A percentile compares a stretch with the other conserved stretches of the same genome.
Evolutionary conservation across 2,113 vertebrate species (phyloP).

Genomic region (Suncus etruscus): DNA sequence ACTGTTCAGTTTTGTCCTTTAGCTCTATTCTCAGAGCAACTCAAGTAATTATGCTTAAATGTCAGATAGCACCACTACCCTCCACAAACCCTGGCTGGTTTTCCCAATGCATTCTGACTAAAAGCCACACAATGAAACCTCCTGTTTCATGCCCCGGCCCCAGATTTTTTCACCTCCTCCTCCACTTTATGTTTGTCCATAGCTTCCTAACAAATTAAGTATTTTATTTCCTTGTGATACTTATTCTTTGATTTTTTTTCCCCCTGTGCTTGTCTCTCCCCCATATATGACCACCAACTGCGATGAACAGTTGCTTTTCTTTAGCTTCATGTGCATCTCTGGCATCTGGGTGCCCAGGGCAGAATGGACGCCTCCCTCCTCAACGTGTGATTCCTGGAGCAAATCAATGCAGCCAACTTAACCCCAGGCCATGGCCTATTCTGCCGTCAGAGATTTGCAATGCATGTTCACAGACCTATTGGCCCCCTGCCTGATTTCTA

Average conservation of each 20-base stretch:
- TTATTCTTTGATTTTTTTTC: neutral
- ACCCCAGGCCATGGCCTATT: neutral
- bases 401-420: neutral
- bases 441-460: neutral
- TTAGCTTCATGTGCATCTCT: neutral
- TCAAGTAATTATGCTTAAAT: constrained; percentile 54
- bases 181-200: neutral
- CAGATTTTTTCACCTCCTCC: neutral
- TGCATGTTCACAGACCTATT: neutral
- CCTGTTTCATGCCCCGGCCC: neutral
- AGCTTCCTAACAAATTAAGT: neutral
- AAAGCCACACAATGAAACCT: constrained; percentile 18
- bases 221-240: neutral
- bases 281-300: neutral
- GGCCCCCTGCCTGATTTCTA: neutral
- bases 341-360: neutral
- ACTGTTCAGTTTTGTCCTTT: constrained; percentile 12
- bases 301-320: neutral
- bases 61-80: constrained; percentile 2
- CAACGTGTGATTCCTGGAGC: neutral
- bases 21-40: constrained; percentile 45
- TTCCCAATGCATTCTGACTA: constrained; percentile 7
- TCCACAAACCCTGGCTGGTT: neutral
- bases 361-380: neutral
- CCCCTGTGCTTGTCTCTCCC: neutral